phyloP scores from a whole-genome alignment of 1,140 invertebrate species.

The Hyposmocoma kahamanoa region DNA sequence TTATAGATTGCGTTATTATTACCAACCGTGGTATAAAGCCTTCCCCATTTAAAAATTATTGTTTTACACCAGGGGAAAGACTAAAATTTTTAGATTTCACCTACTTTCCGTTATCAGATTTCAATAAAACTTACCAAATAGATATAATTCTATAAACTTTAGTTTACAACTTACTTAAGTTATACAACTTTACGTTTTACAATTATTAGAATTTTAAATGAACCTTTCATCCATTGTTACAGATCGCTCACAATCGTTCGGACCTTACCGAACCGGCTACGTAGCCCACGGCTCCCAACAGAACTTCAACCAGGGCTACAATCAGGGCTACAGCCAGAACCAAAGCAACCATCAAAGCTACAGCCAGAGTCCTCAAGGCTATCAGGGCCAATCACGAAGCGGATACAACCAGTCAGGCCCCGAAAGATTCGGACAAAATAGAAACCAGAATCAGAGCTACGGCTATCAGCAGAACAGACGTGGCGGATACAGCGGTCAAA shows the following conservation, averaged over 20 bases:
- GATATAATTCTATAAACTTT: too few relatives aligned
- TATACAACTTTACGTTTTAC: too few relatives aligned
- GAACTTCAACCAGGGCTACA: conserved; percentile 1
- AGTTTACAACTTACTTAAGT: too few relatives aligned
- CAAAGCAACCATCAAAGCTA: conserved; percentile 12
- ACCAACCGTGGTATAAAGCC: too few relatives aligned
- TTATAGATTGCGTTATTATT: too few relatives aligned
- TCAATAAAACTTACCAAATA: too few relatives aligned
- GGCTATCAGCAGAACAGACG: conserved; percentile 14
- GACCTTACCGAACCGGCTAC: conserved; percentile 49
- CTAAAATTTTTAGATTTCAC: too few relatives aligned
- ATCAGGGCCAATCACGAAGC: not conserved
- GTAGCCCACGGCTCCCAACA: conserved; percentile 13
- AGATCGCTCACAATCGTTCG: conserved; percentile 45
- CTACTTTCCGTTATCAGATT: too few relatives aligned
- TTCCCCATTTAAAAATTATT: too few relatives aligned
- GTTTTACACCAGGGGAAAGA: too few relatives aligned
- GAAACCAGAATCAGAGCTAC: conserved; percentile 12
- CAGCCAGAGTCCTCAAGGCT: conserved; percentile 11
- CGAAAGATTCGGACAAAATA: conserved; percentile 8
- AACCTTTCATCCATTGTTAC: too few relatives aligned
- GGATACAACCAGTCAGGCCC: conserved; percentile 12
- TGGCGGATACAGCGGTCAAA: not conserved
- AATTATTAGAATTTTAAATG: too few relatives aligned
- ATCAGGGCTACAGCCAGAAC: conserved; percentile 15